A percentile compares a stretch with the other conserved stretches of the same genome.
Evolutionary conservation across 2,797 vertebrate genomes (phyloP).

Genomic region (Melanotaenia maccullochi): DNA sequence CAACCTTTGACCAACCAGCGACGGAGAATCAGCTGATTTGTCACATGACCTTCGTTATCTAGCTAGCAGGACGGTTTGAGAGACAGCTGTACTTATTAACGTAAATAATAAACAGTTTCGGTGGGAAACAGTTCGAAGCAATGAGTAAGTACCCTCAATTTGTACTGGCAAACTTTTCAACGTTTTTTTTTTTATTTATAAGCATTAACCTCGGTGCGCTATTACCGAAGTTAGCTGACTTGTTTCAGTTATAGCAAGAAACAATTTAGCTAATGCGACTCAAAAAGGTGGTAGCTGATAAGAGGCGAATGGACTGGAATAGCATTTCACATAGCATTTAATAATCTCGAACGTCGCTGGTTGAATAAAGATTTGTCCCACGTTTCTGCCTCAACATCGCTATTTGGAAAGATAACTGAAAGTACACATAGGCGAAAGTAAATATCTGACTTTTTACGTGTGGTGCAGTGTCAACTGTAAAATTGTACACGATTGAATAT

Average conservation of each 20-base stretch:
- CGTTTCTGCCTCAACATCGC: background rate
- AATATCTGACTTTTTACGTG: background rate
- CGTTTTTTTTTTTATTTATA: background rate
- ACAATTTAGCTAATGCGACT: constrained; percentile 48
- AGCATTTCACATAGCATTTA: background rate
- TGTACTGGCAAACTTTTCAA: accelerated
- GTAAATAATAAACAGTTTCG: background rate
- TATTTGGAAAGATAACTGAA: constrained; percentile 13
- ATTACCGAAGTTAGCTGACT: constrained; percentile 12
- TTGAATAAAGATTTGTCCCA: background rate
- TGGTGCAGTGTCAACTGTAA: background rate
- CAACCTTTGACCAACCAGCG: constrained; percentile 67
- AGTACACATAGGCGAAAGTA: background rate
- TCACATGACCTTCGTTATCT: constrained; percentile 77
- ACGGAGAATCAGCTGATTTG: constrained; percentile 73
- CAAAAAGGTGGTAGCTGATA: constrained; percentile 20
- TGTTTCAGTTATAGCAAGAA: constrained; percentile 17
- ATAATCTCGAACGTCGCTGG: background rate
- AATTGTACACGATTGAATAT: background rate
- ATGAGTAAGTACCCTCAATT: constrained; percentile 59
- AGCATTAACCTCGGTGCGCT: accelerated
- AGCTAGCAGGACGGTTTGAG: constrained; percentile 44
- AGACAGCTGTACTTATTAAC: background rate
- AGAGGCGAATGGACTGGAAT: background rate
- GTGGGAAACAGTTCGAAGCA: constrained; percentile 9